Evolutionary conservation across 2,113 vertebrate species (phyloP).

Genomic region (Tetrao urogallus): DNA sequence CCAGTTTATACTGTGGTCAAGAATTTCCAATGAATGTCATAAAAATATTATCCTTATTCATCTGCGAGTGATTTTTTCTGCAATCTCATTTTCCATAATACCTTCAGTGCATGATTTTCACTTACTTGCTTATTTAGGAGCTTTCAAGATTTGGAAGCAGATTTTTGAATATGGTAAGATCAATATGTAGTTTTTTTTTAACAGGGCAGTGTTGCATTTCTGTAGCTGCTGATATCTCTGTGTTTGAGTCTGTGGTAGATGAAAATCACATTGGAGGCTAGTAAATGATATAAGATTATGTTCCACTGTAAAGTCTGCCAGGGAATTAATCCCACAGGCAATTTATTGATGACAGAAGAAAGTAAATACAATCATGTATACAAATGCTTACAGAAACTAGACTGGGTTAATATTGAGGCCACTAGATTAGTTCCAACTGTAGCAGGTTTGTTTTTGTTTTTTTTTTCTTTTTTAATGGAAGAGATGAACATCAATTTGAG

Average conservation of each 20-base stretch:
- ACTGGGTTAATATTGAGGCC: neutral
- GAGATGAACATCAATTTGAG: neutral
- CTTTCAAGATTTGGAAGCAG: slow-evolving; percentile 4
- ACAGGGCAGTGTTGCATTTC: neutral
- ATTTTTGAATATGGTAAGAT: neutral
- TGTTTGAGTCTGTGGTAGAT: neutral
- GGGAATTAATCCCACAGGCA: slow-evolving; percentile 8
- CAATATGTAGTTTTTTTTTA: slow-evolving; percentile 4
- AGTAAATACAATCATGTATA: neutral
- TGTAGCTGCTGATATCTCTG: neutral
- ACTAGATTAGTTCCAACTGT: neutral
- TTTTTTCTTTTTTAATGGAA: neutral
- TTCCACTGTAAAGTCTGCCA: neutral
- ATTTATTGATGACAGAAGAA: neutral
- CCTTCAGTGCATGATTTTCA: slow-evolving; percentile 11
- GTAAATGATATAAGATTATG: slow-evolving; percentile 24
- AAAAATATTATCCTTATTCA: slow-evolving; percentile 15
- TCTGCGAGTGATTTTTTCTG: neutral
- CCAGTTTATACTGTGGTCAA: neutral
- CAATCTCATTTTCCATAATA: neutral
- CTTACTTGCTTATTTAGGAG: neutral
- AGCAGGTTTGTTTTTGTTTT: neutral
- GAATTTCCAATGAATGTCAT: neutral
- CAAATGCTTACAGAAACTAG: neutral
- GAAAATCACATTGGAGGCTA: neutral